Percentiles rank a stretch among this genome's conserved stretches.
phyloP scores from a whole-genome alignment of 2,113 vertebrate genomes.

The Sphaerodactylus townsendi region DNA sequence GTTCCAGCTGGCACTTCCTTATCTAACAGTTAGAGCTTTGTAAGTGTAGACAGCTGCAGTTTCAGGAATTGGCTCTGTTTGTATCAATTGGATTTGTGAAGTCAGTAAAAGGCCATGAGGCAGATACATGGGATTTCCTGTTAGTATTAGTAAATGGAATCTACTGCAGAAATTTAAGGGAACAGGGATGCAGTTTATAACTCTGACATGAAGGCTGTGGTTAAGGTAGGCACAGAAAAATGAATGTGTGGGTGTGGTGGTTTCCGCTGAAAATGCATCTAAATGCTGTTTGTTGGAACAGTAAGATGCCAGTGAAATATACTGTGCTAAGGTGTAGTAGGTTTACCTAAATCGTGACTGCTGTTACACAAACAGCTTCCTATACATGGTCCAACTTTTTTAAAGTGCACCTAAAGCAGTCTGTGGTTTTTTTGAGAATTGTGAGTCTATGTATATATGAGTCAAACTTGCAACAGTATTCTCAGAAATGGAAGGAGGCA shows the following conservation, averaged over 20 bases:
- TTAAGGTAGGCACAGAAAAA: conserved; percentile 47
- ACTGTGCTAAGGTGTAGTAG: neutral
- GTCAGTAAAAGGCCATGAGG: conserved; percentile 79
- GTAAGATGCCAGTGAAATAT: fast-evolving
- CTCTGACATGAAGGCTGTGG: conserved; percentile 34
- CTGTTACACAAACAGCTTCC: neutral
- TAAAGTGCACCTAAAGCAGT: no score
- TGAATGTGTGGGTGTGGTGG: neutral
- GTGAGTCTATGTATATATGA: no score
- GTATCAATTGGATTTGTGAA: conserved; percentile 81
- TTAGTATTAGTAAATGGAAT: conserved; percentile 77
- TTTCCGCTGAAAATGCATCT: conserved; percentile 7
- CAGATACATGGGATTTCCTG: conserved; percentile 80
- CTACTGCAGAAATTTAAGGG: conserved; percentile 60
- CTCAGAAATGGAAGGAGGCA: no score
- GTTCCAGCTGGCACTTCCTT: conserved; percentile 88
- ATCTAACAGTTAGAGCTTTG: conserved; percentile 88
- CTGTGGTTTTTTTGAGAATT: no score
- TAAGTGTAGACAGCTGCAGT: conserved; percentile 86
- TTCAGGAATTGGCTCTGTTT: conserved; percentile 78
- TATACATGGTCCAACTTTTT: no score
- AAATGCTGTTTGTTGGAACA: neutral
- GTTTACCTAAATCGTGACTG: neutral
- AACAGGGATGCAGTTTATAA: conserved; percentile 50
- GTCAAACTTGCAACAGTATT: no score